Percentiles rank a stretch among this genome's conserved stretches.
Evolutionary conservation across 23 tunicate genomes (phyloP).

Genomic region (Diplosoma virens): DNA sequence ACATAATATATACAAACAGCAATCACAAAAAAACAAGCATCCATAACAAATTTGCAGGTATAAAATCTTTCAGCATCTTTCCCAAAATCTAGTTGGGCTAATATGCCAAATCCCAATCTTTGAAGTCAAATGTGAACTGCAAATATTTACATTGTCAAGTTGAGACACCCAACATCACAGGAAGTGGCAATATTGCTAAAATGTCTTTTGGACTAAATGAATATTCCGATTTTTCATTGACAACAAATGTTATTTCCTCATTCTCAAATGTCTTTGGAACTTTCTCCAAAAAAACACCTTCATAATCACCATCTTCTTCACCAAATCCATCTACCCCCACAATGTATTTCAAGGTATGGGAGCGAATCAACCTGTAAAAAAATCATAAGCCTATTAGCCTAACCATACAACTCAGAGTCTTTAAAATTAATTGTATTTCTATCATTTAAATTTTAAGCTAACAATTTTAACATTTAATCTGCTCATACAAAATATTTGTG

Average conservation of each 20-base stretch:
- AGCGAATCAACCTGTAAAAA: too few relatives aligned
- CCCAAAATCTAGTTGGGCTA: too few relatives aligned
- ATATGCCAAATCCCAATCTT: slow-evolving; percentile 20
- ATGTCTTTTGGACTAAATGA: slow-evolving; percentile 16
- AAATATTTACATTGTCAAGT: not conserved
- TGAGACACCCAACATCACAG: not conserved
- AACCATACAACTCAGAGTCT: too few relatives aligned
- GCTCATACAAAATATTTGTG: too few relatives aligned
- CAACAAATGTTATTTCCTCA: not conserved
- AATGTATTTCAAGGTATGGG: not conserved
- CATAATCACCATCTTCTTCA: slow-evolving; percentile 16
- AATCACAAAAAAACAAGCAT: too few relatives aligned
- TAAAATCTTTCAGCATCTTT: too few relatives aligned
- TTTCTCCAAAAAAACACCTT: slow-evolving; percentile 30
- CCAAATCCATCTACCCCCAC: slow-evolving; percentile 6
- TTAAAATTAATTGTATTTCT: too few relatives aligned
- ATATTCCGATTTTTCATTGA: not conserved
- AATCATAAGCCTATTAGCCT: too few relatives aligned
- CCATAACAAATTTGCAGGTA: too few relatives aligned
- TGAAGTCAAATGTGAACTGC: slow-evolving; percentile 10
- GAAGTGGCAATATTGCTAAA: slow-evolving; percentile 12
- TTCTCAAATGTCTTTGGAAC: slow-evolving; percentile 6
- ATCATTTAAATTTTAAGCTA: too few relatives aligned
- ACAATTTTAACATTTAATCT: too few relatives aligned
- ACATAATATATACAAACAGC: too few relatives aligned